phyloP scores from a whole-genome alignment of 2,113 vertebrate genomes.

The Vireo altiloquus region DNA sequence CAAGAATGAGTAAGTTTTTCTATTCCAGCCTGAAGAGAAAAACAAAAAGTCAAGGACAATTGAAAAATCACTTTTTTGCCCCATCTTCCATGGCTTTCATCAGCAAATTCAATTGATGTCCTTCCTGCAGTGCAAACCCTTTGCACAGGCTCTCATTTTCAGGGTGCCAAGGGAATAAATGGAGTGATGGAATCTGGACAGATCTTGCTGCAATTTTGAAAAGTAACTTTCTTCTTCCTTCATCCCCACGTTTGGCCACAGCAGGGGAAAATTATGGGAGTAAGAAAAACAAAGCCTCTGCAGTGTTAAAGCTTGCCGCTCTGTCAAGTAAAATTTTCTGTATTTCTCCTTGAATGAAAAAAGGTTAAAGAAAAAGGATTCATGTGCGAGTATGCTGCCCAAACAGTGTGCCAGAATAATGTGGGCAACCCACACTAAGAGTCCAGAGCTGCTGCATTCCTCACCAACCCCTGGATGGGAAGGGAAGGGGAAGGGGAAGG shows the following conservation, averaged over 20 bases:
- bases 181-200: constrained; percentile 12
- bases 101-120: not conserved
- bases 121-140: not conserved
- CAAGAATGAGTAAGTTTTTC: constrained; percentile 13
- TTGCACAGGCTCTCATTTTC: not conserved
- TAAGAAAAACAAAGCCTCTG: not conserved
- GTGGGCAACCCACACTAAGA: not conserved
- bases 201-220: not conserved
- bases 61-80: not conserved
- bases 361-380: not conserved
- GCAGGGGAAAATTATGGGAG: not conserved
- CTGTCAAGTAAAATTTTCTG: not conserved
- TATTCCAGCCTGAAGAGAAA: not conserved
- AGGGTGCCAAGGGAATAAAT: not conserved
- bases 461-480: not conserved
- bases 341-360: not conserved
- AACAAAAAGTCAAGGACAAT: not conserved
- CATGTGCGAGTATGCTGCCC: not conserved
- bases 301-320: not conserved
- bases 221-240: constrained; percentile 10
- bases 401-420: not conserved
- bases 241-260: not conserved
- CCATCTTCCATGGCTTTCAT: not conserved
- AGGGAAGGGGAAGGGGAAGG: accelerated
- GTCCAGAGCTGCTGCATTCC: not conserved